Evolutionary conservation across 2,888 invertebrate genomes (phyloP), one percentile per base, ranked within the genome.

Genomic region (Ischnura elegans): DNA sequence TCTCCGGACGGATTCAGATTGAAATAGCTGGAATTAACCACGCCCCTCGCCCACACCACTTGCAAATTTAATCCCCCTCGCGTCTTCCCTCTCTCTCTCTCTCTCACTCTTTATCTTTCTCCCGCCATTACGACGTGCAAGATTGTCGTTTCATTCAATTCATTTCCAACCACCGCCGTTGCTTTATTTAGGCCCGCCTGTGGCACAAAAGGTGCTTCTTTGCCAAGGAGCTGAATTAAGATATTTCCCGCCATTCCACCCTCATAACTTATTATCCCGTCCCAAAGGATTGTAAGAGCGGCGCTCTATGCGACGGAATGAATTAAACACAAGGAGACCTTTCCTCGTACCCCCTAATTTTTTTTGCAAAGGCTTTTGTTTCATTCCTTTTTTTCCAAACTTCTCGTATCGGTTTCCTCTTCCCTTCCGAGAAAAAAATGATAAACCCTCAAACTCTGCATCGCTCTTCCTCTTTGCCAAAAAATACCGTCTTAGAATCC

Each of bases 61-160:
- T 76, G 76, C 29, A 76, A 76, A 76, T 76, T 76, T 76, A 76
- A 76, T 76, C 76, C 66, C 66, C 76, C 29, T 36, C 13, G 29
- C n/a, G 29, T 13, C 2, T 19, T 13, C 25, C 61, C 61, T 21
- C 61, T 61, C 76, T 76, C 76, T n/a, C n/a, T n/a, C n/a, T n/a
- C n/a, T n/a, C n/a, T n/a, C n/a, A n/a, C n/a, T n/a, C n/a, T n/a
- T n/a, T n/a, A n/a, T n/a, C n/a, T n/a, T 36, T 36, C 29, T 76
- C 76, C 76, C 36, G 8, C 76, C 76, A n/a, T 25, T 29, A 76
- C 76, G 36, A 76, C 76, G 36, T 76, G 76, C 76, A 76, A 76
- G 76, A 76, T 76, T 76, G n/a, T 36, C 76, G 36, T 76, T 36
- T 76, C 76, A 76, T 76, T 76, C 76, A 76, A 76, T 76, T 76